Conservation (phyloP, 2,113 vertebrate species). For the Lophotis ruficrista region DNA sequence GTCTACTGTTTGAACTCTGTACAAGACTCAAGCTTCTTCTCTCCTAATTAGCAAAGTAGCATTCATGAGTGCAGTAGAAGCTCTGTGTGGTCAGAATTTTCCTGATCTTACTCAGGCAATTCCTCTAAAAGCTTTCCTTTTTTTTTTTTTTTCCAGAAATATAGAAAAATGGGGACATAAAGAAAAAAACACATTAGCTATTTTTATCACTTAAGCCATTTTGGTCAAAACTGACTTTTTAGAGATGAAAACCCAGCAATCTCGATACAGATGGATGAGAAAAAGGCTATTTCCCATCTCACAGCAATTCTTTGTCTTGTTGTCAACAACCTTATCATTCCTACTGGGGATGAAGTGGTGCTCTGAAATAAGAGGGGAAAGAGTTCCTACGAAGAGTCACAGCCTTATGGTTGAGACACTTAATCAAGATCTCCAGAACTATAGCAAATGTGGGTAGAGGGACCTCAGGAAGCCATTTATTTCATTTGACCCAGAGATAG, state of each 20-base stretch:
- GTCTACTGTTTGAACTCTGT: not conserved
- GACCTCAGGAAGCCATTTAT: not conserved
- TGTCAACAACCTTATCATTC: constrained; percentile 39
- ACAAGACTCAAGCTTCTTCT: not conserved
- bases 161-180: not conserved
- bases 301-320: not conserved
- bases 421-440: not conserved
- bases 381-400: not conserved
- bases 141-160: not conserved
- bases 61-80: not conserved
- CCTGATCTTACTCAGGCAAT: not conserved
- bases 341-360: not conserved
- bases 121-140: not conserved
- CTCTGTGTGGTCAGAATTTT: not conserved
- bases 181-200: not conserved
- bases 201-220: constrained; percentile 31
- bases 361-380: not conserved
- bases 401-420: not conserved
- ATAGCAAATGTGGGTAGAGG: not conserved
- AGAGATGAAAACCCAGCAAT: not conserved
- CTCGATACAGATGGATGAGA: constrained; percentile 35
- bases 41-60: not conserved
- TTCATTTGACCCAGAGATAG: not conserved
- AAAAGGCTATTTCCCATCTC: not conserved
- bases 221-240: constrained; percentile 3